Conservation (phyloP, 1,140 invertebrate genomes). For the Dinoponera quadriceps region DNA sequence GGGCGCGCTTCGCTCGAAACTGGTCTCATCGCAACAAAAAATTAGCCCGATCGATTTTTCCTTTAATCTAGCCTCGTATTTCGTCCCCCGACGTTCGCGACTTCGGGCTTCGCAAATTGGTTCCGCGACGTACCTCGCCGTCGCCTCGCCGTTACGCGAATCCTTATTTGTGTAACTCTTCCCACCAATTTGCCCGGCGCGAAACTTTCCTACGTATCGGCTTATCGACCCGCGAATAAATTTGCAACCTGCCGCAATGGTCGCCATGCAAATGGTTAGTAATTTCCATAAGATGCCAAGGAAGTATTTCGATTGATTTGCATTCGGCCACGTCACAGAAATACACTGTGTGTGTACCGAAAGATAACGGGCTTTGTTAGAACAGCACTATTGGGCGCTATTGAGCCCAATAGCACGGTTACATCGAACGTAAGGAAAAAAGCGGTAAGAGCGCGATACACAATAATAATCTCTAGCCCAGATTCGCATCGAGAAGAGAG, state of each 20-base stretch:
- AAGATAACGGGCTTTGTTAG: neutral
- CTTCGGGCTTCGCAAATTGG: constrained; percentile 24
- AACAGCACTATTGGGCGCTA: too few relatives aligned
- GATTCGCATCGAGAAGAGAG: too few relatives aligned
- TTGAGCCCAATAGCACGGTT: too few relatives aligned
- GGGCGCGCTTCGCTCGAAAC: neutral
- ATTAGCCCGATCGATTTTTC: neutral
- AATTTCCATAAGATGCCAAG: constrained; percentile 18
- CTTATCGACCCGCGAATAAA: constrained; percentile 48
- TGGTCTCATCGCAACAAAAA: neutral
- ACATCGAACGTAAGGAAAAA: too few relatives aligned
- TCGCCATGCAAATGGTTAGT: constrained; percentile 19
- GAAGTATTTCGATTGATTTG: constrained; percentile 44
- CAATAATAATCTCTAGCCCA: too few relatives aligned
- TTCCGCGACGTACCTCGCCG: neutral
- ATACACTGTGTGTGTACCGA: too few relatives aligned
- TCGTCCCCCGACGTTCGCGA: neutral
- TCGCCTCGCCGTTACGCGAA: neutral
- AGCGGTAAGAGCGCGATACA: too few relatives aligned
- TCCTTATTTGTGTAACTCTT: neutral
- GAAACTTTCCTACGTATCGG: constrained; percentile 37
- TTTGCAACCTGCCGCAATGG: constrained; percentile 19
- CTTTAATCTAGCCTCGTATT: constrained; percentile 1
- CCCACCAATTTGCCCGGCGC: neutral
- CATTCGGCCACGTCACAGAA: neutral